Conservation (phyloP, 1,140 invertebrate species). For the Drosophila sturtevanti region DNA sequence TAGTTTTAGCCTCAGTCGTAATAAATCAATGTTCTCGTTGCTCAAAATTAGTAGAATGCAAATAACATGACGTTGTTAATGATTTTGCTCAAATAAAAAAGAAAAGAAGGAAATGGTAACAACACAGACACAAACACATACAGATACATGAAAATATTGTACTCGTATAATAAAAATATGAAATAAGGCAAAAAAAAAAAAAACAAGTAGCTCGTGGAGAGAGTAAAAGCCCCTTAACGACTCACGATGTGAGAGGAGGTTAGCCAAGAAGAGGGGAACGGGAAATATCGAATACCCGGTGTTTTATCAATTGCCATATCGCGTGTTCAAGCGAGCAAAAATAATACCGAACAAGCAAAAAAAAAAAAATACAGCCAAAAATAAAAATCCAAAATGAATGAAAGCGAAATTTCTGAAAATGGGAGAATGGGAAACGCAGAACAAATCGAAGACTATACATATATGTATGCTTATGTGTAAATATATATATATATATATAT, state of each 20-base stretch:
- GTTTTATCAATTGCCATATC: constrained; percentile 80
- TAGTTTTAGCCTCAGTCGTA: constrained; percentile 22
- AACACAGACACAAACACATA: constrained; percentile 24
- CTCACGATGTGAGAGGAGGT: neutral
- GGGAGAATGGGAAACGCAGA: neutral
- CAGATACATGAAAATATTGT: constrained; percentile 27
- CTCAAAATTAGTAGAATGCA: constrained; percentile 70
- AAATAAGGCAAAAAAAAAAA: constrained; percentile 37
- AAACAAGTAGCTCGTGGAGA: constrained; percentile 32
- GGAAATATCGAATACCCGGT: constrained; percentile 77
- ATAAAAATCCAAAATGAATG: constrained; percentile 41
- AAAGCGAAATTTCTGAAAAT: constrained; percentile 38
- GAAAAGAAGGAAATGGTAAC: constrained; percentile 18
- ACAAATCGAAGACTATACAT: constrained; percentile 52
- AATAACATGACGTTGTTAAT: constrained; percentile 78
- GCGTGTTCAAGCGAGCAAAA: constrained; percentile 60
- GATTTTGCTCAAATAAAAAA: constrained; percentile 51
- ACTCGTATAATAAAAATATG: constrained; percentile 51
- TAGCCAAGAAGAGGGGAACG: constrained; percentile 34
- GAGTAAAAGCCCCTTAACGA: constrained; percentile 40
- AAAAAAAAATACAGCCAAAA: constrained; percentile 25
- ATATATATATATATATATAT: too few species aligned
- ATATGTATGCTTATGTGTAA: too few species aligned
- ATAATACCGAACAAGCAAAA: constrained; percentile 35
- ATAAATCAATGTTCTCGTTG: constrained; percentile 71